These are phyloP conservation scores for Serrognathus titanus DNA, from an alignment of 2,888 invertebrate genomes.

Conservation along the genomic window DNA sequence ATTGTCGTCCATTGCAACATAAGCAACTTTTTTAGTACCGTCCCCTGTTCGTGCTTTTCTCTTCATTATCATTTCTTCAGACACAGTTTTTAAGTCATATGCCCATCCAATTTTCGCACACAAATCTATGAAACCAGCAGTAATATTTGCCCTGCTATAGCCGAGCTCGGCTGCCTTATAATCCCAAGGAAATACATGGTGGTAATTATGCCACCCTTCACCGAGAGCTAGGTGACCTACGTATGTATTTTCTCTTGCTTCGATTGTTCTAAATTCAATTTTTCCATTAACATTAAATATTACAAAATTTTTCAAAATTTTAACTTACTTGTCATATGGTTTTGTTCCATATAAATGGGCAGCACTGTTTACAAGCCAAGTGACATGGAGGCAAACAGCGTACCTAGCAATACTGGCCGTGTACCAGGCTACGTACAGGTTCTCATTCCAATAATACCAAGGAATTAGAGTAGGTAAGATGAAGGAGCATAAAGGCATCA, in stretches of 20 bases:
- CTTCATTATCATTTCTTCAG: conserved; percentile 54
- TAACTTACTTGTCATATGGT: conserved; percentile 78
- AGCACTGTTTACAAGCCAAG: conserved; percentile 90
- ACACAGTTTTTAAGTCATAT: conserved; percentile 68
- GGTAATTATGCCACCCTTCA: conserved; percentile 83
- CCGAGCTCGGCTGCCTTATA: conserved; percentile 56
- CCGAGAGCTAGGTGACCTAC: conserved; percentile 75
- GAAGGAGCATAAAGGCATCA: conserved; percentile 57
- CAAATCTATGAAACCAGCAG: conserved; percentile 75
- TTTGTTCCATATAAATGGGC: conserved; percentile 90
- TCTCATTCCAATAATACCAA: conserved; percentile 80
- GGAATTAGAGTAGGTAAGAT: conserved; percentile 75
- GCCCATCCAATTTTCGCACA: conserved; percentile 80
- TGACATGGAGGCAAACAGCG: conserved; percentile 80
- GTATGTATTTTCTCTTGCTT: conserved; percentile 66
- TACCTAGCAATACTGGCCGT: conserved; percentile 81
- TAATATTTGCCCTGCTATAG: conserved; percentile 59
- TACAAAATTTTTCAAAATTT: background rate
- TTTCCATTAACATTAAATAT: background rate
- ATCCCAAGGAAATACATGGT: conserved; percentile 68
- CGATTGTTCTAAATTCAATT: conserved; percentile 58
- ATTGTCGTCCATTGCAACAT: background rate
- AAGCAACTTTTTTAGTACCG: conserved; percentile 38
- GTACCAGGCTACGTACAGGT: conserved; percentile 73
- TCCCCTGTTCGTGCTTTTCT: conserved; percentile 60